Base-by-base conservation (phyloP, 1,140 invertebrate species). In the Proales similis region DNA sequence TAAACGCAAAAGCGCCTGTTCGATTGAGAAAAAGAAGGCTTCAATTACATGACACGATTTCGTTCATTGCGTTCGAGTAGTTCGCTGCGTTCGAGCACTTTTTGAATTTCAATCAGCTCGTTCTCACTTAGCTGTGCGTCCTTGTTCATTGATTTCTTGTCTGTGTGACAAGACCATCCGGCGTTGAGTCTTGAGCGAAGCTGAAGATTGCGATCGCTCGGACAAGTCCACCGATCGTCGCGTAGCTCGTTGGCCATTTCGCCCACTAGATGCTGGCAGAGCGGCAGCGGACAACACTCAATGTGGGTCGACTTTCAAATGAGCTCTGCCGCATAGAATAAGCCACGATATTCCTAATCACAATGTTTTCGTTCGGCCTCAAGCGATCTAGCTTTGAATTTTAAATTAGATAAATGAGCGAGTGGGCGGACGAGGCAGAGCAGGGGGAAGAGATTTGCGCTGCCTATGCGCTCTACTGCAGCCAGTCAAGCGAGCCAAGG, bases 141-240 rank as follows among this genome's bases (percentile, higher is more conserved):
- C 32, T 57, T 57, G 39, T 57, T 57, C 1, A 57, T 27, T 17
- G 51, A 14, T 42, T 57, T 57, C 45, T 57, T 57, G 2, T 42
- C 51, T n/a, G 51, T 57, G 19, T 57, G 51, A 9, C 39, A 42
- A 12, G 51, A 57, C 51, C 51, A 57, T 42, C 51, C 51, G 17
- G 51, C 26, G 45, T 57, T 57, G 17, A 57, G 11, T 17, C 51
- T 57, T 4, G 51, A 57, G 29, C 51, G 39, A 7, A 57, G 20
- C 26, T 57, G 51, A 11, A 57, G 14, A 57, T 57, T 57, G 7
- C 51, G 51, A 26, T 57, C 51, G 24, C 45, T 57, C 45, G 51
- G 51, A 42, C 51, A 57, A 12, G 51, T 57, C 51, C 51, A 57
- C 30, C 51, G 33, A 57, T 57, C 51, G 45, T 29, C 36, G 27